A percentile compares a stretch with the other conserved stretches of the same genome.
Conservation (phyloP, 1,140 invertebrate species). For the Drosophila kohkoa region DNA sequence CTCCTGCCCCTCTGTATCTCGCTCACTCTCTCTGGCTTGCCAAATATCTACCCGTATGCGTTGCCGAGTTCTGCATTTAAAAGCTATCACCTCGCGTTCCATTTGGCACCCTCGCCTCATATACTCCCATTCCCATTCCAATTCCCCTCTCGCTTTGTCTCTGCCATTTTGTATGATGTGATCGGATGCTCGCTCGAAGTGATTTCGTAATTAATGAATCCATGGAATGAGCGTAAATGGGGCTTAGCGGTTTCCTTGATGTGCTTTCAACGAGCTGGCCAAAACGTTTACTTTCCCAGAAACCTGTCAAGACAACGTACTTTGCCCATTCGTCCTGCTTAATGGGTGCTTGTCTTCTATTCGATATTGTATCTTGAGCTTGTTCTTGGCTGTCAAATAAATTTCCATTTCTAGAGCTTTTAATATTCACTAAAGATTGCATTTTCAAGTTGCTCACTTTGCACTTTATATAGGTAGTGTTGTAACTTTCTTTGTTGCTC, state of each 20-base stretch:
- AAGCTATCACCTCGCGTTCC: slow-evolving; percentile 38
- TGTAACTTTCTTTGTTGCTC: too few species aligned
- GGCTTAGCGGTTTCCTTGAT: slow-evolving; percentile 67
- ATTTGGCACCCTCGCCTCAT: slow-evolving; percentile 6
- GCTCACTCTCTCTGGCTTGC: not conserved
- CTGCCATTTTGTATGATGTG: slow-evolving; percentile 54
- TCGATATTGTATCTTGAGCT: slow-evolving; percentile 6
- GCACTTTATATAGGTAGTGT: too few species aligned
- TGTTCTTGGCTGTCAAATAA: not conserved
- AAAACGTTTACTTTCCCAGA: slow-evolving; percentile 23
- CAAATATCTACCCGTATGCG: slow-evolving; percentile 24
- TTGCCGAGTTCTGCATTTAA: slow-evolving; percentile 62
- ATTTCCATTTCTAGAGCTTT: not conserved
- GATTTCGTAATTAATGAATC: slow-evolving; percentile 82
- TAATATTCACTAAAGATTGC: too few species aligned
- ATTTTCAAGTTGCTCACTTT: not conserved
- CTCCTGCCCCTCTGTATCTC: not conserved
- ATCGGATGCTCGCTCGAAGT: slow-evolving; percentile 77
- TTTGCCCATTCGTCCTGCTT: slow-evolving; percentile 16
- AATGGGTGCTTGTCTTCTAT: slow-evolving; percentile 23
- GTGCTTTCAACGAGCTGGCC: slow-evolving; percentile 34
- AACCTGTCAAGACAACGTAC: slow-evolving; percentile 34
- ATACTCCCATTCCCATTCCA: not conserved
- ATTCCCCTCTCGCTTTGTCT: not conserved
- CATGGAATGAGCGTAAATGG: slow-evolving; percentile 55